Conservation (phyloP, 2,797 vertebrate species). For the Halcyon leucocephala region DNA sequence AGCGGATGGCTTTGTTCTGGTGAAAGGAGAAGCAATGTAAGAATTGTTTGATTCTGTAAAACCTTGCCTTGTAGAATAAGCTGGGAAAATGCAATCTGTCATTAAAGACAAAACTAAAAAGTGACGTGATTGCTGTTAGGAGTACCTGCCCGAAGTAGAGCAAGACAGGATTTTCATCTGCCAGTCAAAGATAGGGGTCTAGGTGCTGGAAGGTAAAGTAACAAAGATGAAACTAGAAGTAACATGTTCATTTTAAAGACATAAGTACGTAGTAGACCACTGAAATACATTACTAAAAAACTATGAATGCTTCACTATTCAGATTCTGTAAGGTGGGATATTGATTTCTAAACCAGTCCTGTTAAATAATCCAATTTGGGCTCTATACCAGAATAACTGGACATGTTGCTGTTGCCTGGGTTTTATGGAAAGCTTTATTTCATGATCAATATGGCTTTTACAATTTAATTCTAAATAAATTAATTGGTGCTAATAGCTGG, state of each 20-base stretch:
- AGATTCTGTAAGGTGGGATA: not conserved
- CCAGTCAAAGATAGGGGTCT: not conserved
- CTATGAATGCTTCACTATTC: not conserved
- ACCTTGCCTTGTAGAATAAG: not conserved
- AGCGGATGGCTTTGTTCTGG: not conserved
- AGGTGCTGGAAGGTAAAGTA: not conserved
- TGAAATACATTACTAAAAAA: not conserved
- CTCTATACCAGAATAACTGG: not conserved
- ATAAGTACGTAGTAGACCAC: not conserved
- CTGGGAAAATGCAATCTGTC: not conserved
- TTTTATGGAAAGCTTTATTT: not conserved
- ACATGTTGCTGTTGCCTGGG: not conserved
- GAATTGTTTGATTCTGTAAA: not conserved
- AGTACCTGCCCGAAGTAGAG: not conserved
- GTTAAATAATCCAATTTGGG: not conserved
- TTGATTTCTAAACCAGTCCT: not conserved
- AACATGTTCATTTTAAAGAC: not conserved
- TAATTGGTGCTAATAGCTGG: constrained; percentile 50
- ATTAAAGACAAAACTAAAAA: not conserved
- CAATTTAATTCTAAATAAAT: constrained; percentile 29
- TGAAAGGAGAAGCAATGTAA: not conserved
- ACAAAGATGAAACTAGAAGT: not conserved
- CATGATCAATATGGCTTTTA: not conserved
- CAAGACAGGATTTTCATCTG: not conserved
- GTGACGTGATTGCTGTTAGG: not conserved